Base-by-base conservation (phyloP, 1,140 invertebrate genomes). In the Pseudomyrmex cubaensis region DNA sequence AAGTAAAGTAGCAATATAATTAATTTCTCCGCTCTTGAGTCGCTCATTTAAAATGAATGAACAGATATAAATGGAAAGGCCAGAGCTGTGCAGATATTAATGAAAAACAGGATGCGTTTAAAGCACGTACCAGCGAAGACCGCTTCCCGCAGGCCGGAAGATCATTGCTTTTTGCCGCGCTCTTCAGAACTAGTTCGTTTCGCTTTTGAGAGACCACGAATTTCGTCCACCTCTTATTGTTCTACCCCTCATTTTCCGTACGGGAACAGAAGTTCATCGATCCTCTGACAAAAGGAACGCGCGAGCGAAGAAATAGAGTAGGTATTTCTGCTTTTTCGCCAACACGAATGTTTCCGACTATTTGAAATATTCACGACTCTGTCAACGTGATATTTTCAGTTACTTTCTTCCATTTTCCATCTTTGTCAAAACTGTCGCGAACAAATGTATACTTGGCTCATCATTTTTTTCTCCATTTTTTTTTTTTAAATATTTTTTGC, bases 241-340 rank as follows among this genome's bases (percentile, higher is more conserved):
- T 35, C 12, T n/a, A 25, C 12, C 25, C 63, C 57, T n/a, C 15
- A 73, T 85, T 83, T 35, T 12, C 35, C 7, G 2, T 7, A 3
- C 17, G 50, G 72, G 59, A 56, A 86, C 78, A 78, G 82, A 74
- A 35, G 78, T 86, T 87, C 80, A 86, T 87, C 80, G 86, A 86
- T 87, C 86, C 64, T 35, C n/a, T 22, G 61, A 86, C 84, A 56
- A 86, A 77, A 86, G 50, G 62, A 67, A 86, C 44, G 57, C 22
- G 13, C 15, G 57, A 57, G 57, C 20, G 52, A 25, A 7, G n/a
- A 10, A 8, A 7, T 9, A n/a, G 5, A 35, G 0, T 76, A 76
- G 48, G 50, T 54, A 20, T 69, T 74, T 46, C 61, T 83, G 50
- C 78, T 63, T 57, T 35, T 63, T 64, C 17, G 25, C 56, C n/a